Evolutionary conservation across 2,797 vertebrate species (phyloP).

Genomic region (Malacoraja senta): DNA sequence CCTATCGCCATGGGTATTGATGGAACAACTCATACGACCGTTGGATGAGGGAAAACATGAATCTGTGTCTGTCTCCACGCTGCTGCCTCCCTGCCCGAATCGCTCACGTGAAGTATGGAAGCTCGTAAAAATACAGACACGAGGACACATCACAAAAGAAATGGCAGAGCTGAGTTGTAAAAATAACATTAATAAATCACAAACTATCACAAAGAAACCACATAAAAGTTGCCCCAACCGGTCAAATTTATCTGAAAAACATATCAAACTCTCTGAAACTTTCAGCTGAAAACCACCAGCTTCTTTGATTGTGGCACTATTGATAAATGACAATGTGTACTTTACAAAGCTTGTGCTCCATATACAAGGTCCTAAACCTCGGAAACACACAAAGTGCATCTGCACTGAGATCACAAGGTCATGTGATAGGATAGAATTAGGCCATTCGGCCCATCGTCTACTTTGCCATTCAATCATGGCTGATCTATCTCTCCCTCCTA

Average conservation of each 20-base stretch:
- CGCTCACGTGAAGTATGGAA: neutral
- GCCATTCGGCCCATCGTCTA: too few species aligned
- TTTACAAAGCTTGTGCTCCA: neutral
- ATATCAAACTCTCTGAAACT: conserved; percentile 5
- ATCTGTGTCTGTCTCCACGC: neutral
- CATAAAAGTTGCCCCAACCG: neutral
- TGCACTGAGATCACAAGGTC: too few species aligned
- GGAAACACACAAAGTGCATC: too few species aligned
- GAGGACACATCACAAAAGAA: conserved; percentile 20
- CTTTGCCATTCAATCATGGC: too few species aligned
- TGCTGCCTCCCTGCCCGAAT: neutral
- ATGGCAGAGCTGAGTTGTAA: neutral
- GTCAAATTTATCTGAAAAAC: conserved; percentile 30
- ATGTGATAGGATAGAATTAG: too few species aligned
- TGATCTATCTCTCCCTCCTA: too few species aligned
- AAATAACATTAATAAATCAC: conserved; percentile 28
- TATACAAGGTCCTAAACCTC: neutral
- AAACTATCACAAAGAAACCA: conserved; percentile 25
- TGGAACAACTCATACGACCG: neutral
- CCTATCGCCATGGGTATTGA: too few species aligned
- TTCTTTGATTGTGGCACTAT: neutral
- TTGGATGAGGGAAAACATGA: neutral
- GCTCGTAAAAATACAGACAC: neutral
- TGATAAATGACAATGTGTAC: neutral
- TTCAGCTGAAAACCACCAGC: neutral